These are phyloP conservation scores for Drosophila kuntzei DNA, from an alignment of 2,888 invertebrate genomes.

Conservation along the genomic window DNA sequence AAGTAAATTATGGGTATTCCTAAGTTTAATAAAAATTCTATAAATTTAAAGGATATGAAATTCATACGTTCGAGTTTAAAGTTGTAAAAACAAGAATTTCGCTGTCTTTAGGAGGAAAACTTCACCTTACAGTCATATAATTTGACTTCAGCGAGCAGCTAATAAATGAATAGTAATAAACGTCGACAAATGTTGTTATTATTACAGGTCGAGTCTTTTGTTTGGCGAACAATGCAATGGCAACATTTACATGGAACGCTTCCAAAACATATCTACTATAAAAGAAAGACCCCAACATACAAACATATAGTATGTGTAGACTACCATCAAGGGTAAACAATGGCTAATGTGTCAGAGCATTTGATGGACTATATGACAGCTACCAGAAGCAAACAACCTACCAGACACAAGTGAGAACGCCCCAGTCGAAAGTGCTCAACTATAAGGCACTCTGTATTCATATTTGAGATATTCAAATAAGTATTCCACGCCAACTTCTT, in stretches of 20 bases:
- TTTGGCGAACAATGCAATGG: constrained; percentile 63
- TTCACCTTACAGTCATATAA: not conserved
- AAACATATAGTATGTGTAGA: constrained; percentile 1
- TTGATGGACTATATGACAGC: constrained; percentile 59
- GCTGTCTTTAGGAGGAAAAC: not conserved
- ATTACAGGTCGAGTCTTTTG: constrained; percentile 56
- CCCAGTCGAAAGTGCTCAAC: not conserved
- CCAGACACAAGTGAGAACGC: constrained; percentile 22
- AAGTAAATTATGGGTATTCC: not conserved
- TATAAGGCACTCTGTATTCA: not conserved
- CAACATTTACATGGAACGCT: constrained; percentile 53
- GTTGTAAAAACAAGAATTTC: not conserved
- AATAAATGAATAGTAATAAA: constrained; percentile 53
- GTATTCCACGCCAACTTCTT: not conserved
- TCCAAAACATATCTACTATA: constrained; percentile 8
- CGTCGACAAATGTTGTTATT: constrained; percentile 49
- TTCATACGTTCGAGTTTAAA: not conserved
- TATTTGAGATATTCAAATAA: not conserved
- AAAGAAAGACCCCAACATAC: constrained; percentile 12
- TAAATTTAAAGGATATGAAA: not conserved
- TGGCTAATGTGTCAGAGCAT: constrained; percentile 55
- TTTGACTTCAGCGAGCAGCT: constrained; percentile 22
- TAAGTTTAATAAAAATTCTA: not conserved
- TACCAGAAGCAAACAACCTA: constrained; percentile 54
- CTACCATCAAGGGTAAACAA: constrained; percentile 37